These are phyloP conservation scores for Teleopsis dalmanni DNA, from an alignment of 1,140 invertebrate species.

Conservation along the genomic window DNA sequence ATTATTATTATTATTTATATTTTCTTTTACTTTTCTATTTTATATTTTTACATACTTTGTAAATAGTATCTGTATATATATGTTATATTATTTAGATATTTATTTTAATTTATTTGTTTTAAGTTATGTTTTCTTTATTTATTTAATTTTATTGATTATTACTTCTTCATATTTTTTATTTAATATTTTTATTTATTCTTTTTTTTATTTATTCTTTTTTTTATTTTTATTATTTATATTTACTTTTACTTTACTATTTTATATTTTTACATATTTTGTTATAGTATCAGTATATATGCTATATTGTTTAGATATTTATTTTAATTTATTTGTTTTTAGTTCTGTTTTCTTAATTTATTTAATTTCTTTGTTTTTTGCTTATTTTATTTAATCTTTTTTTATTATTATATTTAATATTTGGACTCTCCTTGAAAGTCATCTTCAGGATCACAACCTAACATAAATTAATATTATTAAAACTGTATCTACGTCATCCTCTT, in stretches of 20 bases:
- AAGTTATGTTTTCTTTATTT: neutral
- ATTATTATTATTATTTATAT: neutral
- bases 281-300: neutral
- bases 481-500: no score
- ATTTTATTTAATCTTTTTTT: neutral
- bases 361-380: neutral
- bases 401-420: no score
- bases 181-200: neutral
- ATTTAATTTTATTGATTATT: neutral
- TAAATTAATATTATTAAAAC: no score
- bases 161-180: neutral
- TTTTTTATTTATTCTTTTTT: neutral
- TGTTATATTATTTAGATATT: neutral
- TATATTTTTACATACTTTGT: neutral
- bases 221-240: neutral
- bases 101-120: neutral
- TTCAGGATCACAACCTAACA: no score
- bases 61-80: no score
- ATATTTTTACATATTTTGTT: neutral
- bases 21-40: neutral
- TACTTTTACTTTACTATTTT: neutral
- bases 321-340: neutral
- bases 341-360: neutral
- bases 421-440: no score
- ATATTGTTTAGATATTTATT: neutral